Percentiles rank a stretch among this genome's conserved stretches.
Evolutionary conservation across 2,797 vertebrate species (phyloP).

Genomic region (Ceryle rudis): DNA sequence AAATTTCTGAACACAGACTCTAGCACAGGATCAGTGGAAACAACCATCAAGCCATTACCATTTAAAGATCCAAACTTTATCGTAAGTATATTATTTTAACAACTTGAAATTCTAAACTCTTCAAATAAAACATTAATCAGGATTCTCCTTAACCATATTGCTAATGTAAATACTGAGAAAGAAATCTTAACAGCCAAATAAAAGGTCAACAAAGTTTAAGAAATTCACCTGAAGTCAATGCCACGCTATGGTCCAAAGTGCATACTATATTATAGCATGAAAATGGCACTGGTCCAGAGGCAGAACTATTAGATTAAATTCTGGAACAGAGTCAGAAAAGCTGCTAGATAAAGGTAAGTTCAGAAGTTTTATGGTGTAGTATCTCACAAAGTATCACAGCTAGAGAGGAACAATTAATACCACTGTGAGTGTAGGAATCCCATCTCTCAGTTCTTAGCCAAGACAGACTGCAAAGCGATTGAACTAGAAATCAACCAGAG

Average conservation of each 20-base stretch:
- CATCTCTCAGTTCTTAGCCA: background rate
- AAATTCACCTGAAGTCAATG: background rate
- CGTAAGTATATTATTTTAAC: constrained; percentile 78
- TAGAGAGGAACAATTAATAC: background rate
- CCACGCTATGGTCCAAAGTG: background rate
- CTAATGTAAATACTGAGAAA: constrained; percentile 16
- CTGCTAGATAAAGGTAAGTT: background rate
- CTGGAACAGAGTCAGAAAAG: background rate
- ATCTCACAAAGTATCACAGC: background rate
- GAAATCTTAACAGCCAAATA: background rate
- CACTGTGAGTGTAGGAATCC: background rate
- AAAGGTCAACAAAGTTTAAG: background rate
- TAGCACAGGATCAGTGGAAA: constrained; percentile 77
- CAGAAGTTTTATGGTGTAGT: background rate
- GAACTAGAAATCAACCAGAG: background rate
- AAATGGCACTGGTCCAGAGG: background rate
- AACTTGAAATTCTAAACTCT: background rate
- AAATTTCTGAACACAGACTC: constrained; percentile 82
- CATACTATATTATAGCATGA: background rate
- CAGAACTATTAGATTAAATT: background rate
- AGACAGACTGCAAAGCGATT: background rate
- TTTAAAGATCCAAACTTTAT: constrained; percentile 93
- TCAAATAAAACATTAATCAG: background rate
- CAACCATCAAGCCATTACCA: constrained; percentile 83
- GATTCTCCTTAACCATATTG: background rate